Evolutionary conservation across 2,797 vertebrate species (phyloP).

Genomic region (Sylvilagus floridanus): DNA sequence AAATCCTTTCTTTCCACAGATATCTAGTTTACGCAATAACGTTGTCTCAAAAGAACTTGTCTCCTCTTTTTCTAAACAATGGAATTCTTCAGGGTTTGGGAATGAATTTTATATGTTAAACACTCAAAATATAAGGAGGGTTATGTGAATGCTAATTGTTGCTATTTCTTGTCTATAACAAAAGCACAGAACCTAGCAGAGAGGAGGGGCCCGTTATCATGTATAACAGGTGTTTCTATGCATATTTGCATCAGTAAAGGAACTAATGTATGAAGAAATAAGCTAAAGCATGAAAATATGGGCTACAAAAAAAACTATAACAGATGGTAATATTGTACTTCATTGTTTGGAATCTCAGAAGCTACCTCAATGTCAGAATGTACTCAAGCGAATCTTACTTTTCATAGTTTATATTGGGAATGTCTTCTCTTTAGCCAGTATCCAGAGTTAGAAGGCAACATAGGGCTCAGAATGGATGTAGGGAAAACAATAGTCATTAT

Average conservation of each 20-base stretch:
- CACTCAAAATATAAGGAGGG: not conserved
- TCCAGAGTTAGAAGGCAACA: not conserved
- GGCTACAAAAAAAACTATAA: not conserved
- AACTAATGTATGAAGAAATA: not conserved
- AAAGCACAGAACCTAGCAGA: not conserved
- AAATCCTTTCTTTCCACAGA: not conserved
- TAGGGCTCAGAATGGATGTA: conserved; percentile 44
- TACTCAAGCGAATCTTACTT: not conserved
- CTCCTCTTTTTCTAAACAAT: not conserved
- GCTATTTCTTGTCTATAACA: conserved; percentile 22
- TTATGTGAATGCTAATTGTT: not conserved
- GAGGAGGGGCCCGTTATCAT: not conserved
- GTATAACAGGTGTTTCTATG: conserved; percentile 1
- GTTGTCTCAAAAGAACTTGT: not conserved
- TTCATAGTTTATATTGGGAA: not conserved
- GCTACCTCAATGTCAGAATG: not conserved
- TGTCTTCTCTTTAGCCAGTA: conserved; percentile 45
- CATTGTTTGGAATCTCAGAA: conserved; percentile 14
- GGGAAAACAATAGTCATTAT: conserved; percentile 12
- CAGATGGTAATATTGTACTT: conserved; percentile 56
- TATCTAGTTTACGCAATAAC: not conserved
- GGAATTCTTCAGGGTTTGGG: not conserved
- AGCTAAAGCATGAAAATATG: conserved; percentile 32
- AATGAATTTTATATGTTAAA: not conserved
- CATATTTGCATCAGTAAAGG: not conserved